Base-by-base conservation (phyloP, 2,888 invertebrate species). In the Eugnorisma glareosa region DNA sequence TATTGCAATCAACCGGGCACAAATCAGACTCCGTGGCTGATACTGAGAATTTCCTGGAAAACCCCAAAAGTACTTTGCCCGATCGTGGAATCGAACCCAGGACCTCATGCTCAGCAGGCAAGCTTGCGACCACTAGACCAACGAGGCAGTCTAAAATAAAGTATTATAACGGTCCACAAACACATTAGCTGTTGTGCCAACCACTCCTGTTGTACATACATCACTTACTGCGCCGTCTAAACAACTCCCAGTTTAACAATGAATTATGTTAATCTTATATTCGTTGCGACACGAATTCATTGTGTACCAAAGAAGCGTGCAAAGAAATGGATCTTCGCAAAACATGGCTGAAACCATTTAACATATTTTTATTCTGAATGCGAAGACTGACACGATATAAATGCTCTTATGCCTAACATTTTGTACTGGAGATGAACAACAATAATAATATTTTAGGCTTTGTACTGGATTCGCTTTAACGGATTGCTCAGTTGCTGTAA, bases 361-460 rank as follows among this genome's bases (percentile, higher is more conserved):
- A 82, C 54, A 76, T 48, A 64, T 57, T 31, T 82, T 63, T 74
- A 73, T 40, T 74, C 43, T 31, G 54, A 64, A 45, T 64, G 63
- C 43, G 24, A 48, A 40, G 8, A 48, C 31, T 48, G 82, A 77
- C 82, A 77, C 43, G 51, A 64, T 40, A 28, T 66, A 57, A 82
- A 75, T 40, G 77, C 64, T 78, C 64, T 64, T 75, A 45, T 43
- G 61, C 51, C 11, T 54, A 15, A n/a, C 11, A 51, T 45, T 64
- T 35, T n/a, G 35, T 54, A 77, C 6, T n/a, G n/a, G n/a, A n/a
- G n/a, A n/a, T n/a, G n/a, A n/a, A n/a, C n/a, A n/a, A n/a, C 35
- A 35, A 35, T 35, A 35, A 2, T 35, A 28, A 75, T 76, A 75
- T 64, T 64, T 78, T 40, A 82, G 76, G 45, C 31, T 78, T 76